These are phyloP conservation scores for Ophthalmotilapia sp. DNA, from an alignment of 2,113 vertebrate species.

Conservation along the genomic window DNA sequence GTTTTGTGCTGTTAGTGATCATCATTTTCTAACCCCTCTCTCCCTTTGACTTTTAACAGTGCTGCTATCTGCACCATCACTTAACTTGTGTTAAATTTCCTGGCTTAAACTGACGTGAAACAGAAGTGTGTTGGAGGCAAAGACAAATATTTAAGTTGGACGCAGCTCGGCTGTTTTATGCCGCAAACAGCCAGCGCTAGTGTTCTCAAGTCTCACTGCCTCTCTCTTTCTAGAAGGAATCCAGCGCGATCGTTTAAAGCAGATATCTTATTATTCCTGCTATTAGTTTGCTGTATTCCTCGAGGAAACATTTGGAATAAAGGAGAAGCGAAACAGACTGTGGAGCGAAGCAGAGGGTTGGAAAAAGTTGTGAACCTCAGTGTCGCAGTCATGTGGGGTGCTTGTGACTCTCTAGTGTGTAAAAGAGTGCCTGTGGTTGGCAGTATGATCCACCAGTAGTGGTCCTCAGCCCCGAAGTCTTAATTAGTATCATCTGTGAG, in stretches of 20 bases:
- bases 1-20: conserved; percentile 22
- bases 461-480: conserved; percentile 28
- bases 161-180: conserved; percentile 5
- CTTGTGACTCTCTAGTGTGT: conserved; percentile 41
- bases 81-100: conserved; percentile 39
- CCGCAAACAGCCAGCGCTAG: background rate
- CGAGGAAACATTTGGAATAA: background rate
- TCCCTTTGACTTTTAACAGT: background rate
- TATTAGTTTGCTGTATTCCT: background rate
- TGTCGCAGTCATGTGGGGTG: conserved; percentile 34
- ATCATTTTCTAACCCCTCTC: conserved; percentile 13
- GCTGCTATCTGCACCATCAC: conserved; percentile 7
- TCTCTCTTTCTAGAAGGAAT: background rate
- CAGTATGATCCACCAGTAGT: conserved; percentile 22
- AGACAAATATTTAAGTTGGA: conserved; percentile 65
- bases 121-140: conserved; percentile 44
- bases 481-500: conserved; percentile 52
- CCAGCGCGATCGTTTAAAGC: background rate
- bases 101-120: background rate
- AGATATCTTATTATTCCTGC: background rate
- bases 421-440: conserved; percentile 35
- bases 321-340: background rate
- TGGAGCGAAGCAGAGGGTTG: background rate
- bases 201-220: background rate
- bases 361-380: background rate